Conservation (phyloP, 2,797 vertebrate genomes). For the Sorex maritimensis region DNA sequence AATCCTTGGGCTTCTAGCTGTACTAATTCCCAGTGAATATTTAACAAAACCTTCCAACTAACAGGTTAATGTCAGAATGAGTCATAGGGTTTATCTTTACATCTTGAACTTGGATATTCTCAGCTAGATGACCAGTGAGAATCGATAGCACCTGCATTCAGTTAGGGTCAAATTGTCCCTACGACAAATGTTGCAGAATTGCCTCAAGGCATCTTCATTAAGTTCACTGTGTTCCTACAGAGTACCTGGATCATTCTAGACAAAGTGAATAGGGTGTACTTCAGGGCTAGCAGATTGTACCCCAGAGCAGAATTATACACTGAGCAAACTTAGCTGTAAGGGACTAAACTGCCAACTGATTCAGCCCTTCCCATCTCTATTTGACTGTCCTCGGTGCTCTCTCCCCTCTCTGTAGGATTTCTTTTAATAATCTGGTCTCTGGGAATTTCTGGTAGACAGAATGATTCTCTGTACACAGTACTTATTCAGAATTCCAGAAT, state of each 20-base stretch:
- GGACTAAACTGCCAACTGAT: background rate
- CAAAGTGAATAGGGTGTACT: background rate
- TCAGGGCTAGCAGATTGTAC: background rate
- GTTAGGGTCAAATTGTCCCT: slow-evolving; percentile 48
- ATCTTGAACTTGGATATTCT: slow-evolving; percentile 62
- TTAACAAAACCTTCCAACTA: slow-evolving; percentile 6
- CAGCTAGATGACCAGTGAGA: slow-evolving; percentile 21
- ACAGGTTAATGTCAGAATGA: slow-evolving; percentile 23
- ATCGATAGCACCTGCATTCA: background rate
- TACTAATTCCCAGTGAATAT: background rate
- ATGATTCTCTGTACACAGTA: background rate
- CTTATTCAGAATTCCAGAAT: background rate
- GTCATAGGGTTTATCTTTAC: slow-evolving; percentile 62
- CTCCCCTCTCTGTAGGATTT: slow-evolving; percentile 1
- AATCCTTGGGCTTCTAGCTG: background rate
- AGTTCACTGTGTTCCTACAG: slow-evolving; percentile 8
- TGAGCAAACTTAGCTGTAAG: background rate
- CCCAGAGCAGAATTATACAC: background rate
- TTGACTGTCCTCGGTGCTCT: background rate
- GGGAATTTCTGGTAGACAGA: background rate
- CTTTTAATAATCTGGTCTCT: background rate
- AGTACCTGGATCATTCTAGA: background rate
- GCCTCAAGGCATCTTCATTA: background rate
- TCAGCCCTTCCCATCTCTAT: background rate
- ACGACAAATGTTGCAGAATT: background rate